Evolutionary conservation across 2,797 vertebrate genomes (phyloP).

Genomic region (Hemibagrus guttatus): DNA sequence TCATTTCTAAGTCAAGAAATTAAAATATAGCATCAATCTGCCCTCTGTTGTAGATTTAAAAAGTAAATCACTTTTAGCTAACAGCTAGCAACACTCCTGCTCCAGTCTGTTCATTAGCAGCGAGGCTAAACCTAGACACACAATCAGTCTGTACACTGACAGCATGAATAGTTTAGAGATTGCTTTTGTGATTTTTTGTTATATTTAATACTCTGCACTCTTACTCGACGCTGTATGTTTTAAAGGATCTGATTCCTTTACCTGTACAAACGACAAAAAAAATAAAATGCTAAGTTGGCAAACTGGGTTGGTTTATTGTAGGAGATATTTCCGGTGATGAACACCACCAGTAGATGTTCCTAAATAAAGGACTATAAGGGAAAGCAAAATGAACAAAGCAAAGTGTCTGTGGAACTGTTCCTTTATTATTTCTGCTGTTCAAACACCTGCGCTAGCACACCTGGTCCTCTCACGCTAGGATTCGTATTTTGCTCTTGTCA

Average conservation of each 20-base stretch:
- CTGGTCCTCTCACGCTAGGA: constrained; percentile 10
- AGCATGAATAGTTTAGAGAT: neutral
- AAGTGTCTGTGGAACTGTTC: neutral
- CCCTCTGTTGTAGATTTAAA: neutral
- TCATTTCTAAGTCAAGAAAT: neutral
- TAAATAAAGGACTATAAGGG: neutral
- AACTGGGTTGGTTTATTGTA: neutral
- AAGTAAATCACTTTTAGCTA: neutral
- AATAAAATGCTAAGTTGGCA: neutral
- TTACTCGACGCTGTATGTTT: no score
- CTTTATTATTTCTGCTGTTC: neutral
- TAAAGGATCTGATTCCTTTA: neutral
- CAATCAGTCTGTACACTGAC: neutral
- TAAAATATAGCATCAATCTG: neutral
- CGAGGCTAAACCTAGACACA: neutral
- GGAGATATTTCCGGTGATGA: neutral
- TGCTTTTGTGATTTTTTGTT: neutral
- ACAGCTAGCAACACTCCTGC: neutral
- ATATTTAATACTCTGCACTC: neutral
- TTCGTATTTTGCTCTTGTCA: neutral
- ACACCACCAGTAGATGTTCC: neutral
- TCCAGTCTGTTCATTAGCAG: neutral
- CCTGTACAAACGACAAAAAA: neutral
- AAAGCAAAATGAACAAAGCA: neutral
- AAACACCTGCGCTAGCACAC: constrained; percentile 17